phyloP scores from a whole-genome alignment of 2,113 vertebrate genomes.

The Salvator merianae region DNA sequence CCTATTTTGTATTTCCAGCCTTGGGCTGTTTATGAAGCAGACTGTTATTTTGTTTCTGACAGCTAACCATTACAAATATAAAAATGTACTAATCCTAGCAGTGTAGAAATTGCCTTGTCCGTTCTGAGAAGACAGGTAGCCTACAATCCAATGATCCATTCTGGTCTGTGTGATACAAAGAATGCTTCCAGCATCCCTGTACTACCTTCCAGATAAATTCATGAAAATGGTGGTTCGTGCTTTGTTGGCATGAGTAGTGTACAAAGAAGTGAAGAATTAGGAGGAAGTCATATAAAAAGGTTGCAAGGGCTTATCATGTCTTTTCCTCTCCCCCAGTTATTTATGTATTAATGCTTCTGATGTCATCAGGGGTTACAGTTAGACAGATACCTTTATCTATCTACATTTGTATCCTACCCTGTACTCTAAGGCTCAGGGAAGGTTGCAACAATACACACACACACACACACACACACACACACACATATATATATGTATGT shows the following conservation, averaged over 20 bases:
- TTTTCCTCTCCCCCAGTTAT: no score
- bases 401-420: no score
- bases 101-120: slow-evolving; percentile 43
- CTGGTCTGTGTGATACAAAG: fast-evolving
- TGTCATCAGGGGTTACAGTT: no score
- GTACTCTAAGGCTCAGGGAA: no score
- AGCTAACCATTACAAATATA: slow-evolving; percentile 49
- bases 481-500: no score
- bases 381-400: no score
- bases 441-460: no score
- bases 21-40: slow-evolving; percentile 23
- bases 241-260: neutral
- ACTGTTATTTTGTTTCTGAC: slow-evolving; percentile 56
- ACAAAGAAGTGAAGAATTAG: neutral
- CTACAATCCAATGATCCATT: neutral
- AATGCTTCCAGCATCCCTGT: neutral
- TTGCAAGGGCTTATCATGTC: no score
- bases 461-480: no score
- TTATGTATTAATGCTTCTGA: no score
- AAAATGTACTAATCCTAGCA: slow-evolving; percentile 43
- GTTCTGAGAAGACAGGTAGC: neutral
- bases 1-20: slow-evolving; percentile 19
- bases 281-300: neutral
- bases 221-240: neutral
- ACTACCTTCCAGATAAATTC: fast-evolving